phyloP scores from a whole-genome alignment of 2,888 invertebrate genomes.

The Cordilura impudica region DNA sequence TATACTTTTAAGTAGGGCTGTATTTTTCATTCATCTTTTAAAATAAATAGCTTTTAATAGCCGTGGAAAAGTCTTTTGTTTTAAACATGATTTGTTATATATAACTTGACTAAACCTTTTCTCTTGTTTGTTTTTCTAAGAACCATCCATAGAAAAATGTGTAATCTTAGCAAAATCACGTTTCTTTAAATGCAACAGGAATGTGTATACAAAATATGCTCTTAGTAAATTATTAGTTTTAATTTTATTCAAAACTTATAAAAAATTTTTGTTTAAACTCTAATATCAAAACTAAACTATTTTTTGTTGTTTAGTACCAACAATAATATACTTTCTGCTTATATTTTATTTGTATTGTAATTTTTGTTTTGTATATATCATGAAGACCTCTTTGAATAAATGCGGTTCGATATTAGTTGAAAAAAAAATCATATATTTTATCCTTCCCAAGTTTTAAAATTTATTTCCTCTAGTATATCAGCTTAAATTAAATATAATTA shows the following conservation, averaged over 20 bases:
- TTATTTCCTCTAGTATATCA: not conserved
- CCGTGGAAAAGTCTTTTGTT: not conserved
- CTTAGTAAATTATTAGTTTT: not conserved
- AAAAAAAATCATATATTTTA: not conserved
- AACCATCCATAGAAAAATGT: not conserved
- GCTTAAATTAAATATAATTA: not conserved
- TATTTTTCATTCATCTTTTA: not conserved
- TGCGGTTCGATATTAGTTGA: constrained; percentile 23
- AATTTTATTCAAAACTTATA: not conserved
- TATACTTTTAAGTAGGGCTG: constrained; percentile 44
- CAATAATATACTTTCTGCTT: too few relatives aligned
- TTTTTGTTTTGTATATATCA: not conserved
- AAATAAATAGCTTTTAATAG: not conserved
- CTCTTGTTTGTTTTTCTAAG: not conserved
- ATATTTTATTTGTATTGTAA: constrained; percentile 16
- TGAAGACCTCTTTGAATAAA: constrained; percentile 49
- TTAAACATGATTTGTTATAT: not conserved
- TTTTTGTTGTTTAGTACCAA: too few relatives aligned
- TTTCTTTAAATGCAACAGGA: not conserved
- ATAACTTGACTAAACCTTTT: not conserved
- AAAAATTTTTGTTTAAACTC: constrained; percentile 1
- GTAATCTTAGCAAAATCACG: not conserved
- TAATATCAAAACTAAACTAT: not conserved
- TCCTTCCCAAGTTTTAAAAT: not conserved
- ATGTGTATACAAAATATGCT: not conserved